Evolutionary conservation across 1,140 invertebrate species (phyloP), one percentile per base, ranked within the genome.

Genomic region (Hestina assimilis): DNA sequence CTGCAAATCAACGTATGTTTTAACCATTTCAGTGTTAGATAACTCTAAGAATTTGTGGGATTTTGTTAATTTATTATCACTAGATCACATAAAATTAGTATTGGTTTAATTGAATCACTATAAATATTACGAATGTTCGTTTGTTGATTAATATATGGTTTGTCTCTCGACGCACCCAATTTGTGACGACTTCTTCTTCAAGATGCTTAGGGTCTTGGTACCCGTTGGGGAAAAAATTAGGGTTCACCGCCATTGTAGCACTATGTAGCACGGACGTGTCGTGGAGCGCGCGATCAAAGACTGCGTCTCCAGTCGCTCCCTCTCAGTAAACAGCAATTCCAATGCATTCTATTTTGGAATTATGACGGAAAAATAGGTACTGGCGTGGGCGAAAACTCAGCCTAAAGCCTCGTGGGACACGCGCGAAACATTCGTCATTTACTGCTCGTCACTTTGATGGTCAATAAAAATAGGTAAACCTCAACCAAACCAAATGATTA

Each of bases 261-360:
- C 71, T 71, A 55, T 58, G 43, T 64, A 63, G 71, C 69, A 65
- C 75, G 68, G 74, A 74, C 78, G 79, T 72, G 65, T 78, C 71
- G 76, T 69, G 31, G 72, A 69, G 63, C 69, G 81, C 56, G 45
- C 72, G 81, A 72, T 75, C 82, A 78, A 77, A 72, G 57, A 87
- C 82, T 84, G 81, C 74, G 70, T 69, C 75, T 88, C 79, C 80
- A 88, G 83, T 52, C 69, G 72, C 58, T 78, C 64, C 74, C 75
- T 72, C 69, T 43, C 66, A 67, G 80, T 80, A 85, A 86, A 83
- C 81, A 83, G 78, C 72, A 69, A 75, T 81, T 85, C 76, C 78
- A 71, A 83, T 85, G 80, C 85, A 88, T 71, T 88, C 85, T 88
- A 88, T 88, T 88, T 86, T 83, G 80, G 85, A 80, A 86, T 82